Percentiles rank a stretch among this genome's conserved stretches.
phyloP scores from a whole-genome alignment of 2,888 invertebrate genomes.

The Cephus runcator region DNA sequence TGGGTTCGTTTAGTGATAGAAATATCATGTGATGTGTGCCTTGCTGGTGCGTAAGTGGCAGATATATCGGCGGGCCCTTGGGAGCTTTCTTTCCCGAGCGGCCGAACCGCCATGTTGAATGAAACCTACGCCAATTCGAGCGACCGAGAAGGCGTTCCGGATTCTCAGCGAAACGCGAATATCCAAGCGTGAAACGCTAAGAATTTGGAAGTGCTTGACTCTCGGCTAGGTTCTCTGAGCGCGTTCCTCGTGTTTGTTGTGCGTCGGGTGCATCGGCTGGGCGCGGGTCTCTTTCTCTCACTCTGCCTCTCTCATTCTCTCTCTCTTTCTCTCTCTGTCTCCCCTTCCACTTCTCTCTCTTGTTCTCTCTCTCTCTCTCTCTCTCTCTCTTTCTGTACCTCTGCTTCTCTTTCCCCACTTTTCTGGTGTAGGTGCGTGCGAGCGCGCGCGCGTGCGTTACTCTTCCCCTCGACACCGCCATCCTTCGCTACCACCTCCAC shows the following conservation, averaged over 20 bases:
- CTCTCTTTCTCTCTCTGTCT: slow-evolving; percentile 14
- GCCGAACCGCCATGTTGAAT: slow-evolving; percentile 68
- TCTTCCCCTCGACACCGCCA: background rate
- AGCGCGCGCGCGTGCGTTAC: background rate
- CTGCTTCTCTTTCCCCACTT: slow-evolving; percentile 15
- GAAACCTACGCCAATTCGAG: slow-evolving; percentile 60
- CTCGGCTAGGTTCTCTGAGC: slow-evolving; percentile 38
- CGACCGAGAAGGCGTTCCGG: slow-evolving; percentile 46
- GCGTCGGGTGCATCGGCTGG: slow-evolving; percentile 54
- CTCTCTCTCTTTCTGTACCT: background rate
- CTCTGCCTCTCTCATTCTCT: slow-evolving; percentile 28
- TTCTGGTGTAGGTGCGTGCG: background rate
- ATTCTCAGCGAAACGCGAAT: slow-evolving; percentile 33
- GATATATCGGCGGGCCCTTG: slow-evolving; percentile 49
- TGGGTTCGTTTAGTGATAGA: slow-evolving; percentile 34
- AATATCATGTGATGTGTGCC: slow-evolving; percentile 38
- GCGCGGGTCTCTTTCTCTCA: slow-evolving; percentile 45
- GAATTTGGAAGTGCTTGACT: slow-evolving; percentile 31
- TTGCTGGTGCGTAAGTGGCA: slow-evolving; percentile 40
- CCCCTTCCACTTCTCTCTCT: slow-evolving; percentile 12
- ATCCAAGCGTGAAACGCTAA: slow-evolving; percentile 18
- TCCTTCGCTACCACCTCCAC: background rate
- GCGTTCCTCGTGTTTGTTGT: slow-evolving; percentile 49
- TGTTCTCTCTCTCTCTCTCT: background rate
- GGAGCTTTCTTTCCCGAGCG: slow-evolving; percentile 65